A percentile compares a stretch with the other conserved stretches of the same genome.
Evolutionary conservation across 64 coral and sea anemone genomes (phyloP).

Genomic region (Stylophora pistillata): DNA sequence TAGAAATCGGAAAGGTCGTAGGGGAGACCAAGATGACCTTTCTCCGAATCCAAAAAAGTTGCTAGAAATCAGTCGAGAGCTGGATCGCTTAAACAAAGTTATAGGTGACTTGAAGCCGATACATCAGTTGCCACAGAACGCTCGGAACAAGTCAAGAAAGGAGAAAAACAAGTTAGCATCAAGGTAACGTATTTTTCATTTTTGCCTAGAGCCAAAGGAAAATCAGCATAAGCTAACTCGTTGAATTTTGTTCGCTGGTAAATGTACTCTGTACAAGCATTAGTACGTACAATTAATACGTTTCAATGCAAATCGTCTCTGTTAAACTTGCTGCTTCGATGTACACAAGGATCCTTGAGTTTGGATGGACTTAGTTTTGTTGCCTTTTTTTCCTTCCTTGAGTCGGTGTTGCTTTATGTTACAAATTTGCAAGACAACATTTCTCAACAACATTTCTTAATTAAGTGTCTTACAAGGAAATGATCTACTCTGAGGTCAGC

Average conservation of each 20-base stretch:
- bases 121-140: conserved; percentile 82
- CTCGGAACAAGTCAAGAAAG: conserved; percentile 90
- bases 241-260: background rate
- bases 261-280: background rate
- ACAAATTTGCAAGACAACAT: background rate
- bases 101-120: conserved; percentile 97
- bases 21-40: conserved; percentile 90
- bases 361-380: background rate
- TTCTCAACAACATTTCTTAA: background rate
- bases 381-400: background rate
- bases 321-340: background rate
- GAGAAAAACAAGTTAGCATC: conserved; percentile 99
- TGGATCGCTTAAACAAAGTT: conserved; percentile 84
- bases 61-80: conserved; percentile 85
- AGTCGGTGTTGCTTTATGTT: background rate
- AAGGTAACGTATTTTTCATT: conserved; percentile 59
- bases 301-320: too few species aligned
- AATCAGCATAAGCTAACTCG: too few species aligned
- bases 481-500: background rate
- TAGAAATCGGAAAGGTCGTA: conserved; percentile 84
- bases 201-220: background rate
- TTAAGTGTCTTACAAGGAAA: background rate
- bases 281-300: background rate
- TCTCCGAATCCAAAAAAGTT: conserved; percentile 90
- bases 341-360: background rate